Percentiles rank a stretch among this genome's conserved stretches.
Conservation (phyloP, 2,888 invertebrate genomes). For the Lasioglossum vierecki region DNA sequence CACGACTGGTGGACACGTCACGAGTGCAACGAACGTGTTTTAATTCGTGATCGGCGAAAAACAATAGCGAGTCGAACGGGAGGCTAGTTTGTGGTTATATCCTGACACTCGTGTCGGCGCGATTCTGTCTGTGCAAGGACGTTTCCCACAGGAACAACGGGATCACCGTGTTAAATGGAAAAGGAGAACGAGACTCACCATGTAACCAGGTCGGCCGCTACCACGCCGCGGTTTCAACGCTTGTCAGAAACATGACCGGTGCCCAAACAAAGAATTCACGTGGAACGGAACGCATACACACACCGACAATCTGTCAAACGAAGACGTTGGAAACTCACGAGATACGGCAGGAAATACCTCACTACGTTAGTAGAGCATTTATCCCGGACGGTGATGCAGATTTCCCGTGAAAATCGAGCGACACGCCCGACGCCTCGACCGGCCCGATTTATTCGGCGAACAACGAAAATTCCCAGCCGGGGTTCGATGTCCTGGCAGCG, state of each 20-base stretch:
- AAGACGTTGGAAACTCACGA: slow-evolving; percentile 76
- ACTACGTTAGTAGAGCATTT: slow-evolving; percentile 67
- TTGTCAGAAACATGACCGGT: slow-evolving; percentile 77
- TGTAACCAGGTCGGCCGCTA: slow-evolving; percentile 67
- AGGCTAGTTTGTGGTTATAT: slow-evolving; percentile 70
- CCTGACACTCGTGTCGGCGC: slow-evolving; percentile 58
- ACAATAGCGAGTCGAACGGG: slow-evolving; percentile 27
- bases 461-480: slow-evolving; percentile 47
- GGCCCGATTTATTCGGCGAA: slow-evolving; percentile 31
- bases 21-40: neutral
- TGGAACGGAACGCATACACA: slow-evolving; percentile 76
- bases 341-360: slow-evolving; percentile 73
- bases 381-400: slow-evolving; percentile 36
- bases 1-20: neutral
- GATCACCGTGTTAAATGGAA: neutral
- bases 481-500: slow-evolving; percentile 58
- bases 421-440: neutral
- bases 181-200: slow-evolving; percentile 66
- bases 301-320: slow-evolving; percentile 79
- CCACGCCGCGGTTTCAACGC: slow-evolving; percentile 65
- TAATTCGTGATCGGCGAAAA: slow-evolving; percentile 20
- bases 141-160: slow-evolving; percentile 6
- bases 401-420: neutral
- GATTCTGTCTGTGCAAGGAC: slow-evolving; percentile 23
- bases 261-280: slow-evolving; percentile 79